phyloP scores from a whole-genome alignment of 2,797 vertebrate genomes.

The Euphonia xanthogaster region DNA sequence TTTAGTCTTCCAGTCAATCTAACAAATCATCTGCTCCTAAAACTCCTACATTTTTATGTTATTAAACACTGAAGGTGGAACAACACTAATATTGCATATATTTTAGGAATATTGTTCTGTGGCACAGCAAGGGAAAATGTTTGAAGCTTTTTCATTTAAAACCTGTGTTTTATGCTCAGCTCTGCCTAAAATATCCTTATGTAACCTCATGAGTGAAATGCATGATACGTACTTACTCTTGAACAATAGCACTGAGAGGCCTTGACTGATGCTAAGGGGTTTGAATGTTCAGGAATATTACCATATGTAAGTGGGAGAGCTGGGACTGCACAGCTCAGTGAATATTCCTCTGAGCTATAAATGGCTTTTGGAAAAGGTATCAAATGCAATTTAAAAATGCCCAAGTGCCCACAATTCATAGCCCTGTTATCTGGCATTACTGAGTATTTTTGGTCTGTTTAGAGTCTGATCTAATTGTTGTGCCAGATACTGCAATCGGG shows the following conservation, averaged over 20 bases:
- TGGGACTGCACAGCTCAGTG: background rate
- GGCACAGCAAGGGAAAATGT: background rate
- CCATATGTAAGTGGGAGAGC: constrained; percentile 8
- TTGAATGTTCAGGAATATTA: constrained; percentile 23
- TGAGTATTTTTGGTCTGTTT: background rate
- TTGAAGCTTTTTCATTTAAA: constrained; percentile 4
- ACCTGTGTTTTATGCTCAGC: background rate
- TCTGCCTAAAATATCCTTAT: background rate
- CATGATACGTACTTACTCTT: background rate
- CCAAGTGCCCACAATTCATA: background rate
- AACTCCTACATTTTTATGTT: background rate
- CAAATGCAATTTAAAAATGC: background rate
- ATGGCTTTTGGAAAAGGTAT: constrained; percentile 9
- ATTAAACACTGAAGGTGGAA: background rate
- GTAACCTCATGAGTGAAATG: constrained; percentile 16
- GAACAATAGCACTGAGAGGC: constrained; percentile 5
- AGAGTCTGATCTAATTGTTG: background rate
- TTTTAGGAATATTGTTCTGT: background rate
- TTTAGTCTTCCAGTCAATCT: background rate
- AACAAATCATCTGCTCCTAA: background rate
- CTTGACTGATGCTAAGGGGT: background rate
- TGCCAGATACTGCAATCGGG: background rate
- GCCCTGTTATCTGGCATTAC: background rate
- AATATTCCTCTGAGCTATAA: background rate
- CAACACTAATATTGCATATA: background rate